Base-by-base conservation (phyloP, 2,888 invertebrate genomes). In the Cephus nigrinus region DNA sequence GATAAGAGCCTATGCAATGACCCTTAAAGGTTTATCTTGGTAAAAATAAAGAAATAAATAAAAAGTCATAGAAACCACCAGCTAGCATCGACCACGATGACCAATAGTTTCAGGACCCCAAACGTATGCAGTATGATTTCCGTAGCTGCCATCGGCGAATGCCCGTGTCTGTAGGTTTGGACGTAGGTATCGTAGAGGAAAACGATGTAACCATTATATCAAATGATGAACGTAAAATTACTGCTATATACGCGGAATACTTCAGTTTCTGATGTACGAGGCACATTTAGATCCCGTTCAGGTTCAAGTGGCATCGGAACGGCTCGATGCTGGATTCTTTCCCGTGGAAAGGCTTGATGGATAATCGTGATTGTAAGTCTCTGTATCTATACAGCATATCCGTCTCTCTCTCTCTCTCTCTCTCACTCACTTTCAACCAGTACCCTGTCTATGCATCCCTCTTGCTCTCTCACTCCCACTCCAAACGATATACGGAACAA, bases 201-300 rank as follows among this genome's bases (percentile, higher is more conserved):
- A 32, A 32, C 71, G 31, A 32, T 71, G 71, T 71, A 71, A 71
- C 71, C 71, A 71, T 71, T 71, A 71, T 32, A 32, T 71, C 31
- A 32, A 71, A 71, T 71, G 71, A 71, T 71, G 32, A 71, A 71
- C 71, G 71, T 71, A 71, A 71, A 71, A 31, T 71, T 4, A 71
- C 32, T 71, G 31, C 32, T 71, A 71, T 32, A 81, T 83, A 78
- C 81, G 82, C 79, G 81, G 80, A 79, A 80, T 80, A 79, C 80
- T 79, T 79, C 76, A 75, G 76, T 81, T 76, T 76, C 71, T 76
- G 81, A 81, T 77, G 74, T 75, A 79, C 69, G 76, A 79, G 77
- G 36, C 40, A 75, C 77, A 78, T 81, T 79, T 76, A 74, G 68
- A 82, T 76, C 78, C 40, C 68, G 74, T 78, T 81, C 72, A 75